Evolutionary conservation across 2,797 vertebrate species (phyloP), one percentile per base, ranked within the genome.

Genomic region (Tympanoctomys barrerae): DNA sequence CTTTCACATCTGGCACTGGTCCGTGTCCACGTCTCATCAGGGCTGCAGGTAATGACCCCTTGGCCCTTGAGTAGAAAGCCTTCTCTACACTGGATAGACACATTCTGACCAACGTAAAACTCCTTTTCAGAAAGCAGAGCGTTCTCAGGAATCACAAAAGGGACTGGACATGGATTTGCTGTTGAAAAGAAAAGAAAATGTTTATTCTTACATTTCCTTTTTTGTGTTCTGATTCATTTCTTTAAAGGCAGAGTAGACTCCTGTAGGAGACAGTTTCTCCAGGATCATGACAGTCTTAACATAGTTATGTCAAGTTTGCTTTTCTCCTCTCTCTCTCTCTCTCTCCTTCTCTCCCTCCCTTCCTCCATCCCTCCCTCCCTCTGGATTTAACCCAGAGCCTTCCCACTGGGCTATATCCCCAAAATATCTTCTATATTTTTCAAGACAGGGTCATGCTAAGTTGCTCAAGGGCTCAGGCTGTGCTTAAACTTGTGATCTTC

Each of bases 11-110:
- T 99, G 26, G 99, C 98, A 54, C 96, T 98, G 95, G 99, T 81
- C 90, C 99, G 98, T 82, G 98, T 99, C 99, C 99, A 99, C 1
- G 99, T 99, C 98, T 99, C 99, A 88, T 99, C 99, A 0, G 98
- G 98, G 77, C 98, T 99, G 98, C 99, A 99, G 85, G 98, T 99
- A 96, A 99, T 98, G 95, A 98, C 95, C 61, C 98, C 98, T 9
- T 98, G 96, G 9, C 99, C 99, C 96, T 98, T 99, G 77, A 99
- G 98, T 78, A 98, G 98, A 96, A 99, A 99, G 87, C 99, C 99
- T 98, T 99, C 99, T 78, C 99, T 99, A 92, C 99, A 99, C 96
- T 95, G 98, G 97, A 99, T 98, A 5, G 98, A 99, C 59, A 99
- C 92, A 0, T 99, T 99, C 98, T 99, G 99, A 46, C 99, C 99